These are phyloP conservation scores for Scotopteryx bipunctaria DNA, from an alignment of 2,888 invertebrate species.

Conservation along the genomic window DNA sequence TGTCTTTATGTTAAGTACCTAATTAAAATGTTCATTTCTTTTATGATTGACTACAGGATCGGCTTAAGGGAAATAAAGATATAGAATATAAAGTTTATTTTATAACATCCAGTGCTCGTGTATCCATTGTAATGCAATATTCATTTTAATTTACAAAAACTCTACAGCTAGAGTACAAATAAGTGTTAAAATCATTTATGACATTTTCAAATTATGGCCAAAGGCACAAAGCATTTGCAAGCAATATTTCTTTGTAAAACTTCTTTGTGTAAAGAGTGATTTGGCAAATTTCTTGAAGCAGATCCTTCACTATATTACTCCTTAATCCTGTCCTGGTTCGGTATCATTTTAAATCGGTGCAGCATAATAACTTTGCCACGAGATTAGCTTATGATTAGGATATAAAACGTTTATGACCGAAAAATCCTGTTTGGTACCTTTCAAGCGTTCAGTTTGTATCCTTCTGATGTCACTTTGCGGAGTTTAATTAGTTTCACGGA, in stretches of 20 bases:
- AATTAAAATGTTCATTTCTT: conserved; percentile 39
- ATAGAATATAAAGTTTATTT: background rate
- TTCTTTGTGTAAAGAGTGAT: too few relatives aligned
- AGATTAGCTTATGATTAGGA: conserved; percentile 36
- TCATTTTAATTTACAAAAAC: too few relatives aligned
- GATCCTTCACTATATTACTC: too few relatives aligned
- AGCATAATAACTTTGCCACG: conserved; percentile 31
- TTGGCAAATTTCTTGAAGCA: too few relatives aligned
- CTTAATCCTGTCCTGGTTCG: conserved; percentile 12
- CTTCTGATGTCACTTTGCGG: conserved; percentile 14
- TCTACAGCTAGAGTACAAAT: too few relatives aligned
- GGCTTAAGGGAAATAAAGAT: background rate
- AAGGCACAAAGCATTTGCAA: too few relatives aligned
- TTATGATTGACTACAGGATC: conserved; percentile 25
- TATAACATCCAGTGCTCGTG: background rate
- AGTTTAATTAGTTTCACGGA: conserved; percentile 7
- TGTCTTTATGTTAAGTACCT: conserved; percentile 33
- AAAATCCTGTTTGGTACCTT: conserved; percentile 28
- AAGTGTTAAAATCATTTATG: too few relatives aligned
- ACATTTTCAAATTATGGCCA: too few relatives aligned
- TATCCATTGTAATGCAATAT: too few relatives aligned
- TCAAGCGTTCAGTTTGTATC: conserved; percentile 27
- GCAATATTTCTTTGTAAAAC: too few relatives aligned
- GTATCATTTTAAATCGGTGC: conserved; percentile 32
- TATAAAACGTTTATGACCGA: conserved; percentile 33